These are phyloP conservation scores for Anguilla megastoma DNA, from an alignment of 2,797 vertebrate species.

Conservation along the genomic window DNA sequence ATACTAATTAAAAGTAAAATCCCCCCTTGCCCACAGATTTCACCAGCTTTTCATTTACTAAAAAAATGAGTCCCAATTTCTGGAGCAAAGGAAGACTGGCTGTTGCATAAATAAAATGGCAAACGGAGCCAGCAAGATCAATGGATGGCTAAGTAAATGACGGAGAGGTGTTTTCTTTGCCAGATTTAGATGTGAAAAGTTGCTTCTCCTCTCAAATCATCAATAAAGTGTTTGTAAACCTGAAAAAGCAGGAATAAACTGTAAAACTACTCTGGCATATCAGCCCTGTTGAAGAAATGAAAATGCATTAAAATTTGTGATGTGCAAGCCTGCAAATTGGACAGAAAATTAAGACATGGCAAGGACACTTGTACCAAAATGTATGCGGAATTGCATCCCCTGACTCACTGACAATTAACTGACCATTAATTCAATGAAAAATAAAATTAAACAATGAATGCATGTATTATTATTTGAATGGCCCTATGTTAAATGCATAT, in stretches of 20 bases:
- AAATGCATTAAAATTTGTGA: slow-evolving; percentile 4
- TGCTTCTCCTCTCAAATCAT: neutral
- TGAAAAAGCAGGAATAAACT: neutral
- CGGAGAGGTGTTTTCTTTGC: neutral
- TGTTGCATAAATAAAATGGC: neutral
- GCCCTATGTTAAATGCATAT: neutral
- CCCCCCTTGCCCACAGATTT: neutral
- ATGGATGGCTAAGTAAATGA: neutral
- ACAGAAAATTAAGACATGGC: neutral
- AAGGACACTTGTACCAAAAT: neutral
- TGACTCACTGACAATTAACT: neutral
- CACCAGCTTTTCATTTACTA: slow-evolving; percentile 19
- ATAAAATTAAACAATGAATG: neutral
- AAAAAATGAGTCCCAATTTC: neutral
- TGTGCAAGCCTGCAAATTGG: slow-evolving; percentile 13
- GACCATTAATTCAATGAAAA: neutral
- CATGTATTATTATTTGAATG: neutral
- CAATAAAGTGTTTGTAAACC: neutral
- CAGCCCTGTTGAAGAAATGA: neutral
- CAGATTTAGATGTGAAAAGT: neutral
- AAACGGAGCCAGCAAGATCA: neutral
- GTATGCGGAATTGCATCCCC: no score
- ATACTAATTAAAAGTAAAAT: slow-evolving; percentile 31
- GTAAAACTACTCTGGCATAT: neutral
- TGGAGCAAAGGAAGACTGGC: neutral